Percentiles rank a stretch among this genome's conserved stretches.
These are phyloP conservation scores for Lasioglossum vierecki DNA, from an alignment of 2,888 invertebrate genomes.

Conservation along the genomic window DNA sequence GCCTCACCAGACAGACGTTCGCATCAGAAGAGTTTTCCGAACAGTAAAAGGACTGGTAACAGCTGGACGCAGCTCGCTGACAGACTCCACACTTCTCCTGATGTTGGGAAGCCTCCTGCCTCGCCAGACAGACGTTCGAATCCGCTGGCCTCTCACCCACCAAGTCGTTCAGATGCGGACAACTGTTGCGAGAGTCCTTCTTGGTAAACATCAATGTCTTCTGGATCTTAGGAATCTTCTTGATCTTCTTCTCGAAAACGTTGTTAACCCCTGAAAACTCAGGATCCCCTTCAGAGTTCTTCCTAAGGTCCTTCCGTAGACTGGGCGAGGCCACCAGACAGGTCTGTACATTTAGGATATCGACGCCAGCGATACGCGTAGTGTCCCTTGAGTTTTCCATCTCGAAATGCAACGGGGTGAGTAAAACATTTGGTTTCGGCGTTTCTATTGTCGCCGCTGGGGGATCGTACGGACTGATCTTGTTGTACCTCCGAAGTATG, in stretches of 20 bases:
- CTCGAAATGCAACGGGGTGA: neutral
- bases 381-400: neutral
- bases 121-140: slow-evolving; percentile 3
- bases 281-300: neutral
- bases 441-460: neutral
- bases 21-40: neutral
- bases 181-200: slow-evolving; percentile 30
- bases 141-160: neutral
- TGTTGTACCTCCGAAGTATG: slow-evolving; percentile 31
- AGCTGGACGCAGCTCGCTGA: slow-evolving; percentile 1
- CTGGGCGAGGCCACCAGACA: slow-evolving; percentile 28
- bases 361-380: neutral
- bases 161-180: neutral
- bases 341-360: neutral
- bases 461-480: slow-evolving; percentile 12
- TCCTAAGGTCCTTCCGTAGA: neutral
- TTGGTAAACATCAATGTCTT: slow-evolving; percentile 50
- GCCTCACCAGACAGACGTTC: slow-evolving; percentile 7
- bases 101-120: slow-evolving; percentile 9
- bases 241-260: neutral
- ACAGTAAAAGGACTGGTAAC: slow-evolving; percentile 7
- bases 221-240: slow-evolving; percentile 12
- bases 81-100: slow-evolving; percentile 3
- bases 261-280: neutral
- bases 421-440: neutral